Evolutionary conservation across 2,113 vertebrate species (phyloP).

Genomic region (Lagopus muta): DNA sequence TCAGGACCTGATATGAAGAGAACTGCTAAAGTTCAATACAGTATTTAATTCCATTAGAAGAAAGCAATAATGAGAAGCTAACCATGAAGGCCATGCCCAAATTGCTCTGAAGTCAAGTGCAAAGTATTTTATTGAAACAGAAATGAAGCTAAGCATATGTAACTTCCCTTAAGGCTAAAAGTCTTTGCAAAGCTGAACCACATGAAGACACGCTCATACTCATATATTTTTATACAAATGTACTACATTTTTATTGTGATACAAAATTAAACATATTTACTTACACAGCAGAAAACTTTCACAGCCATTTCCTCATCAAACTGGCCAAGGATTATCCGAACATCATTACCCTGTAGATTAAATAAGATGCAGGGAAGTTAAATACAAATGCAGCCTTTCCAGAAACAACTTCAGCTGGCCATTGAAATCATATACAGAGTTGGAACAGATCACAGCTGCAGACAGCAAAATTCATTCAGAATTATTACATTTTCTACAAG

Average conservation of each 20-base stretch:
- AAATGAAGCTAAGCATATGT: not conserved
- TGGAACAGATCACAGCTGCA: not conserved
- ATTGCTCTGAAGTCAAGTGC: not conserved
- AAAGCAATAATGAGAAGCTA: not conserved
- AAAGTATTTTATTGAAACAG: not conserved
- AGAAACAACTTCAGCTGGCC: not conserved
- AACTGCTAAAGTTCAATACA: not conserved
- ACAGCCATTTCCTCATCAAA: conserved; percentile 97
- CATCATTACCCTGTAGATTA: conserved; percentile 90
- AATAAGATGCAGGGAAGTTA: not conserved
- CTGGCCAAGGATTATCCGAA: conserved; percentile 98
- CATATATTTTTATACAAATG: not conserved
- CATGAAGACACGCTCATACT: not conserved
- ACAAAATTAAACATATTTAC: conserved; percentile 67
- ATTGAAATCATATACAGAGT: not conserved
- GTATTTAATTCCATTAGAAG: not conserved
- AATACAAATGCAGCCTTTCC: not conserved
- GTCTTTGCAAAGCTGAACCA: not conserved
- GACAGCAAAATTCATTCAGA: not conserved
- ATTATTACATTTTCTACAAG: not conserved
- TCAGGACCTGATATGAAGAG: not conserved
- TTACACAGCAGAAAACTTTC: conserved; percentile 99
- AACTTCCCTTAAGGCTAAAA: not conserved
- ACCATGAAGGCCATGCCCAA: not conserved
- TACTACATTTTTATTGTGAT: not conserved